phyloP scores from a whole-genome alignment of 2,797 vertebrate species.

The Diglossa cyanea region DNA sequence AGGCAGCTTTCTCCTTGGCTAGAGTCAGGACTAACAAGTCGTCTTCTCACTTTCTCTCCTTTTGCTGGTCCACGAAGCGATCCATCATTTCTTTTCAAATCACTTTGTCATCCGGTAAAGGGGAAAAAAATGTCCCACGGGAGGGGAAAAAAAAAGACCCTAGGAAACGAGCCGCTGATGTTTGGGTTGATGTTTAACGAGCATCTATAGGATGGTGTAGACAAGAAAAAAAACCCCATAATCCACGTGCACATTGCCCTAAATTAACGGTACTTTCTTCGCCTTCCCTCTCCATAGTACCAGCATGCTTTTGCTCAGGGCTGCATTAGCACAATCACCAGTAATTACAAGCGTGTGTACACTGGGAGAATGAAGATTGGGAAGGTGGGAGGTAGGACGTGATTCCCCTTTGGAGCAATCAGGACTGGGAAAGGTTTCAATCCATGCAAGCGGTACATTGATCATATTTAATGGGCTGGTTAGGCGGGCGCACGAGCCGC shows the following conservation, averaged over 20 bases:
- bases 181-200: not conserved
- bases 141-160: not conserved
- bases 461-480: constrained; percentile 55
- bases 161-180: not conserved
- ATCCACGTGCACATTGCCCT: constrained; percentile 24
- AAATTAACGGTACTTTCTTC: constrained; percentile 61
- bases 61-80: not conserved
- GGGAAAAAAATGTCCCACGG: not conserved
- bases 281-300: constrained; percentile 33
- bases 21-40: not conserved
- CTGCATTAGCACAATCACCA: constrained; percentile 35
- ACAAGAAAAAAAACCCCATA: not conserved
- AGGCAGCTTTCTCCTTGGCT: not conserved
- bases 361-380: constrained; percentile 32
- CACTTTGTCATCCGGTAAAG: not conserved
- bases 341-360: constrained; percentile 33
- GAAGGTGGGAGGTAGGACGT: constrained; percentile 53
- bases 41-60: not conserved
- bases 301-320: constrained; percentile 30
- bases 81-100: not conserved
- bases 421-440: constrained; percentile 51
- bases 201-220: not conserved
- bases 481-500: not conserved
- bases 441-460: constrained; percentile 41
- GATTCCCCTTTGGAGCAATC: constrained; percentile 59